These are phyloP conservation scores for Mola mola DNA, from an alignment of 2,113 vertebrate genomes.

Conservation along the genomic window DNA sequence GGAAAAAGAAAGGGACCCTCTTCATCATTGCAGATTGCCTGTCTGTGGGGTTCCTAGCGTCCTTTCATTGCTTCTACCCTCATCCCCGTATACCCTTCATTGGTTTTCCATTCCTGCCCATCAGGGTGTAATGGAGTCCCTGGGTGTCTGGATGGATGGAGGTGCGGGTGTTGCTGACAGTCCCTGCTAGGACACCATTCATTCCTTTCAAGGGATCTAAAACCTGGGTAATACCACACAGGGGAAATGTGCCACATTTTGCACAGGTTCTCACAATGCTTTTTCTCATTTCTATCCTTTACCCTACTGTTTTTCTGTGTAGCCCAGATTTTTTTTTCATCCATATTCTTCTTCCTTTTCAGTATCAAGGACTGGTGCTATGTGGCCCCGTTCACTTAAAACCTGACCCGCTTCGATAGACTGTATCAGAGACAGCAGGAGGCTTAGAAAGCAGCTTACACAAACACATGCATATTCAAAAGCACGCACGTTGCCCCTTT, in stretches of 20 bases:
- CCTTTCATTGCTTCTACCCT: slow-evolving; percentile 60
- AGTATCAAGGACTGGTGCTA: slow-evolving; percentile 12
- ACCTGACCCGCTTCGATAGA: slow-evolving; percentile 46
- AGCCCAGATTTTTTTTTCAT: slow-evolving; percentile 30
- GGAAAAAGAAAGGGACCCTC: slow-evolving; percentile 56
- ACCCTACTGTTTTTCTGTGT: background rate
- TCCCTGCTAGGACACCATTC: slow-evolving; percentile 40
- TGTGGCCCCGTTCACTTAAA: slow-evolving; percentile 36
- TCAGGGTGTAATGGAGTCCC: slow-evolving; percentile 77
- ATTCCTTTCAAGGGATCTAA: slow-evolving; percentile 40
- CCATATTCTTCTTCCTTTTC: slow-evolving; percentile 8
- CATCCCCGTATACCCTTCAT: slow-evolving; percentile 64
- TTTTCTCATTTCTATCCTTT: slow-evolving; percentile 23
- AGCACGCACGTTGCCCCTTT: slow-evolving; percentile 30
- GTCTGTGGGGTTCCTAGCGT: slow-evolving; percentile 60
- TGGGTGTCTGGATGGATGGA: slow-evolving; percentile 74
- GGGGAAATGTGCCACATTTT: slow-evolving; percentile 44
- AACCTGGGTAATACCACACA: slow-evolving; percentile 59
- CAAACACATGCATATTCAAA: slow-evolving; percentile 11
- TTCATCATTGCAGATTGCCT: slow-evolving; percentile 83
- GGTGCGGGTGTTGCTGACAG: slow-evolving; percentile 53
- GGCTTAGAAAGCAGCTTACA: slow-evolving; percentile 42
- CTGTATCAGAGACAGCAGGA: slow-evolving; percentile 38
- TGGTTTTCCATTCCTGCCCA: slow-evolving; percentile 78
- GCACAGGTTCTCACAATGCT: slow-evolving; percentile 27